Evolutionary conservation across 2,113 vertebrate genomes (phyloP).

Genomic region (Garra rufa): DNA sequence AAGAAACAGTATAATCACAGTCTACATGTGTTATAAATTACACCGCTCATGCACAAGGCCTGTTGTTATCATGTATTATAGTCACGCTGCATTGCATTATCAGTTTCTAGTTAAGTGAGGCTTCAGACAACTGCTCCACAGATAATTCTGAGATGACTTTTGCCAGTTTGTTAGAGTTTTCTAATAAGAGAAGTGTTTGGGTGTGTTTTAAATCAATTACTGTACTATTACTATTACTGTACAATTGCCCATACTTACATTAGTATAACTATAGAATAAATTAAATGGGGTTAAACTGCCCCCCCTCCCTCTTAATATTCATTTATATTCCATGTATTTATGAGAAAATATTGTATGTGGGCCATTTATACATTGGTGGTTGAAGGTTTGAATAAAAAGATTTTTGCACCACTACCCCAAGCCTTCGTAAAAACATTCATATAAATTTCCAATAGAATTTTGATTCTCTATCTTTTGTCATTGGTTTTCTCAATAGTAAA

Average conservation of each 20-base stretch:
- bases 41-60: conserved; percentile 4
- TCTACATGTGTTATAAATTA: conserved; percentile 24
- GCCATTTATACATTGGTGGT: not conserved
- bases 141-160: not conserved
- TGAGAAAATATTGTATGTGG: too few species aligned
- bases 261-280: not conserved
- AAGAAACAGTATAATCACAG: conserved; percentile 5
- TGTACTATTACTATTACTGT: not conserved
- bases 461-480: too few species aligned
- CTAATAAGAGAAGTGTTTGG: not conserved
- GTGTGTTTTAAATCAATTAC: not conserved
- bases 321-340: not conserved
- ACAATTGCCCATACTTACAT: not conserved
- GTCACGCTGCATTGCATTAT: conserved; percentile 22
- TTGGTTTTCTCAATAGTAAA: too few species aligned
- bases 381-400: too few species aligned
- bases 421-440: too few species aligned
- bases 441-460: too few species aligned
- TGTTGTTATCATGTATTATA: not conserved
- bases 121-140: conserved; percentile 28
- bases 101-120: conserved; percentile 21
- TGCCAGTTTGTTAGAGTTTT: not conserved
- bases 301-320: too few species aligned
- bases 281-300: not conserved
- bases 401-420: not conserved